These are phyloP conservation scores for Heterochromis multidens DNA, from an alignment of 2,113 vertebrate species.

Conservation along the genomic window DNA sequence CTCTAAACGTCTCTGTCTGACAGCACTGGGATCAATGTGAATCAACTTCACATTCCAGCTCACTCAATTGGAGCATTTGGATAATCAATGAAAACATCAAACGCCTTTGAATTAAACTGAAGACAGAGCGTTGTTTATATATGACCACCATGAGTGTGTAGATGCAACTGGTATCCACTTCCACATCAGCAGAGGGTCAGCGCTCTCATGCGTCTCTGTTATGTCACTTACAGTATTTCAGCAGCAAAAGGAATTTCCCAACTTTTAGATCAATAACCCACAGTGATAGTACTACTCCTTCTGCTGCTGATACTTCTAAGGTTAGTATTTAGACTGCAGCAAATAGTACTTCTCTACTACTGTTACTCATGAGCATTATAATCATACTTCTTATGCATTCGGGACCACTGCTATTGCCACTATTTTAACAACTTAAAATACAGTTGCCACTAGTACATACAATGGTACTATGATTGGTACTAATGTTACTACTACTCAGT, in stretches of 20 bases:
- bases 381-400: not conserved
- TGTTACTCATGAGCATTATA: not conserved
- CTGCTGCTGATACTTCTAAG: not conserved
- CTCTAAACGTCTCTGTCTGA: constrained; percentile 18
- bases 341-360: not conserved
- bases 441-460: too few species aligned
- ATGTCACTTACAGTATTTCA: constrained; percentile 24
- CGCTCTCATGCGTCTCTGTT: not conserved
- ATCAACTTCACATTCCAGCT: constrained; percentile 43
- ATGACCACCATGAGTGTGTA: fast-evolving
- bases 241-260: constrained; percentile 23
- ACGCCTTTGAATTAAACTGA: not conserved
- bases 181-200: not conserved
- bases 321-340: not conserved
- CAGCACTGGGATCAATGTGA: constrained; percentile 18
- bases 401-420: not conserved
- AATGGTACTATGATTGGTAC: not conserved
- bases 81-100: not conserved
- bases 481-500: not conserved
- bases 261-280: constrained; percentile 30
- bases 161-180: not conserved
- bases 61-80: not conserved
- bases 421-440: too few species aligned
- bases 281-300: not conserved
- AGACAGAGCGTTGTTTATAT: too few species aligned